A percentile compares a stretch with the other conserved stretches of the same genome.
phyloP scores from a whole-genome alignment of 2,113 vertebrate genomes.

The Choloepus hoffmanni region DNA sequence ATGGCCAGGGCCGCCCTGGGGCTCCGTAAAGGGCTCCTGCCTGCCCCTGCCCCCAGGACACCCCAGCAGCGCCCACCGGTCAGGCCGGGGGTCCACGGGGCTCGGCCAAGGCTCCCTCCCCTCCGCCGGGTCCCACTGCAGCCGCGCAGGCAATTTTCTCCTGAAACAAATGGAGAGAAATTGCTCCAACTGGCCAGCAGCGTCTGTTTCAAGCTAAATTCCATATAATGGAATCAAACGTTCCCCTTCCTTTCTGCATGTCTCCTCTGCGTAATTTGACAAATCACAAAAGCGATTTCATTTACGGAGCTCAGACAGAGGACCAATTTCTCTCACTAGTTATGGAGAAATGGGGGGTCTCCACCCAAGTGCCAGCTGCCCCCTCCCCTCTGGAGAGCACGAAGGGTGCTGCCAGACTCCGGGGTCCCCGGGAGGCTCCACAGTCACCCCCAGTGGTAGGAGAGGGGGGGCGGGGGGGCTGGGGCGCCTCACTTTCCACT shows the following conservation, averaged over 20 bases:
- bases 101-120: too few species aligned
- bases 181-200: constrained; percentile 48
- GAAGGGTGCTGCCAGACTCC: fast-evolving
- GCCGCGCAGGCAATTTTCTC: constrained; percentile 62
- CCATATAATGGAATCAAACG: constrained; percentile 67
- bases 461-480: not conserved
- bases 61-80: fast-evolving
- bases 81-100: too few species aligned
- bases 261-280: constrained; percentile 72
- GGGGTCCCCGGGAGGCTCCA: not conserved
- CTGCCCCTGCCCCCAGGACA: fast-evolving
- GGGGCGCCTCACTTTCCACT: constrained; percentile 77
- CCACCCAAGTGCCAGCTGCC: fast-evolving
- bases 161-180: constrained; percentile 65
- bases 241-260: constrained; percentile 33
- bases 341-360: not conserved
- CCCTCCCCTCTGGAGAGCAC: not conserved
- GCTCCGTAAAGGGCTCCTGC: not conserved
- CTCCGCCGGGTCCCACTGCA: not conserved
- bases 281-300: constrained; percentile 17
- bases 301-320: not conserved
- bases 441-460: too few species aligned
- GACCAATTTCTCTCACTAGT: not conserved
- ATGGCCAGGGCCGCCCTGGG: too few species aligned
- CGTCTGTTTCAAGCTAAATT: constrained; percentile 60